Base-by-base conservation (phyloP, 2,888 invertebrate species). In the Endomychus coccineus region DNA sequence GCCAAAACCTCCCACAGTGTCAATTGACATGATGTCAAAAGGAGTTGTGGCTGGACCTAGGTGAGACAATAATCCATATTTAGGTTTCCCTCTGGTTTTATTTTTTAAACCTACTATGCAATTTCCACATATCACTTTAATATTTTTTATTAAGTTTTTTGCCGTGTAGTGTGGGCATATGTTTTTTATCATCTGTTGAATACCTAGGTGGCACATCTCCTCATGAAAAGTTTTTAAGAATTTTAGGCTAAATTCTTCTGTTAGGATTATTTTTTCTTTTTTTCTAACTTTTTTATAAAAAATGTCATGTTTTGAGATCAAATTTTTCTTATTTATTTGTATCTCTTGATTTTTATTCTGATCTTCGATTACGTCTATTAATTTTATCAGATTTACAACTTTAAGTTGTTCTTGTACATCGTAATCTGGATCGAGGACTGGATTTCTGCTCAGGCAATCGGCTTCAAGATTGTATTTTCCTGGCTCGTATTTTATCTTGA, bases 1-100 rank as follows among this genome's bases (percentile, higher is more conserved):
- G n/a, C 46, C 48, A 30, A 56, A 51, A 1, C 53, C 54, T 12
- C 52, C 54, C 12, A 55, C 49, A 4, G 51, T 54, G 30, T 55
- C 53, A 3, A 56, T 29, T 3, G 54, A 51, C 4, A 52, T 33
- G 32, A 55, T 52, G 35, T 55, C 48, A 29, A 49, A 49, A 4
- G 51, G 50, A 17, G 49, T 28, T 21, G 27, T 37, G 2, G 54
- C 52, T 9, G 55, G 53, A 4, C 54, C 31, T 2, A 31, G n/a
- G 4, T 31, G 21, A 4, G 31, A 31, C 21, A 31, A 7, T 17
- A 3, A 11, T 7, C 6, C 21, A 19, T 5, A 31, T 23, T 23
- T 2, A 2, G 2, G 10, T 13, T 4, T 7, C 11, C 17, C 6
- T 19, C 7, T 10, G 11, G 6, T 17, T 31, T 22, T 31, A 16